Base-by-base conservation (phyloP, 2,797 vertebrate species). In the Lycodopsis pacificus region DNA sequence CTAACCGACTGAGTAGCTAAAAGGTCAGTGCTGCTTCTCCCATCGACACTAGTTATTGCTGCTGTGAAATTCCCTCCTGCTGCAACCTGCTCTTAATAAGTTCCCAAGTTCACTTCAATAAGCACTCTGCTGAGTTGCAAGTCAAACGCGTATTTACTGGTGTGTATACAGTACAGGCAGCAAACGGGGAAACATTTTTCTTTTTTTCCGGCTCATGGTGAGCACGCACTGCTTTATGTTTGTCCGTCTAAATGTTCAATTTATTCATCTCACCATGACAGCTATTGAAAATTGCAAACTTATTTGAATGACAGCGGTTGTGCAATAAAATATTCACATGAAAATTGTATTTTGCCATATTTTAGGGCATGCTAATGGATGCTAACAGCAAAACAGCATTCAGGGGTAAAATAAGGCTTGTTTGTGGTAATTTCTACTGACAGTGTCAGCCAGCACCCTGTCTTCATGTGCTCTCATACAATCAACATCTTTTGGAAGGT, bases 1-100 rank as follows among this genome's bases (percentile, higher is more conserved):
- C n/a, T 48, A 59, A 51, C 46, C 72, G 69, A 69, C 76, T 25
- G 48, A 73, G 57, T 25, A 14, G 44, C 66, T 75, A 8, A 89
- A 87, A 85, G 79, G 86, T 88, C 76, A 86, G 19, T 2, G 54
- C 46, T 54, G 69, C 57, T 72, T 82, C 80, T 76, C 25, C 71
- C 53, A 66, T 76, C 9, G 15, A 51, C 57, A 66, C 63, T 30
- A 73, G 67, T 65, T 64, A 32, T 38, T 62, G 36, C 22, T 40
- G 48, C 64, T 5, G 22, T 66, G 6, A 58, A 72, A 82, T 48
- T 56, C 79, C 53, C 69, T 76, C 36, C 13, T 73, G 20, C 10
- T 68, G 46, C 64, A 72, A 30, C 42, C 62, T 68, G 22, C 53
- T 69, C 40, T 32, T 62, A 72, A 63, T 71, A 73, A 65, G 54